Percentiles rank a stretch among this genome's conserved stretches.
Conservation (phyloP, 2,797 vertebrate species). For the Emys orbicularis region DNA sequence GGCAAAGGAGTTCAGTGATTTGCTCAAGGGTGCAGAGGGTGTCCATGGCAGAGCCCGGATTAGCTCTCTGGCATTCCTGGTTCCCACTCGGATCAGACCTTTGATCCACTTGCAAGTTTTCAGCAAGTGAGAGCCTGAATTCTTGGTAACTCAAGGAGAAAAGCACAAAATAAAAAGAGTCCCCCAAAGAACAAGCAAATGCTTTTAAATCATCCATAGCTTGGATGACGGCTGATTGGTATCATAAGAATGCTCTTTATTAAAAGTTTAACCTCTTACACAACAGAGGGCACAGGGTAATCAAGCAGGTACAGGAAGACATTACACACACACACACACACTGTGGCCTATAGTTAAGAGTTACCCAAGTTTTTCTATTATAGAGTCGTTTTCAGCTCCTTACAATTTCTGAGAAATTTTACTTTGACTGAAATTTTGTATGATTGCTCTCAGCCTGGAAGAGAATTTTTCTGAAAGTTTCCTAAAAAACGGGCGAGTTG, state of each 20-base stretch:
- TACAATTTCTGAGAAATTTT: not conserved
- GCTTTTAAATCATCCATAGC: conserved; percentile 8
- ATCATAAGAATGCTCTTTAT: not conserved
- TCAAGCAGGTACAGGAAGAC: not conserved
- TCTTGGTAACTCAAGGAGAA: not conserved
- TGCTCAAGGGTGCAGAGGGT: not conserved
- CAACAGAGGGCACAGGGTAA: not conserved
- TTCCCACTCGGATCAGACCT: not conserved
- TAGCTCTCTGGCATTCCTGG: not conserved
- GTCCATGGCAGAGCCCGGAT: not conserved
- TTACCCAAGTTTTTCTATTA: not conserved
- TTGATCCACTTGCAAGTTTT: not conserved
- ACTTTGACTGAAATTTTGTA: conserved; percentile 2
- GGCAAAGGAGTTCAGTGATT: not conserved
- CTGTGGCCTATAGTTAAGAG: not conserved
- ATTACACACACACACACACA: not conserved
- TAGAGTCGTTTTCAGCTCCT: not conserved
- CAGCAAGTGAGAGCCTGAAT: too few relatives aligned
- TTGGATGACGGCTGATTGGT: not conserved
- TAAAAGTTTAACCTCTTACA: not conserved
- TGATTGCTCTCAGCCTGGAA: not conserved
- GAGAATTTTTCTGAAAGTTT: not conserved
- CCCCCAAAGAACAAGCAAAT: conserved; percentile 40
- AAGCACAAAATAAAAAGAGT: conserved; percentile 35
- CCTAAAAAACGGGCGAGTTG: not conserved